Evolutionary conservation across 2,797 vertebrate species (phyloP).

Genomic region (Acanthornis magna): DNA sequence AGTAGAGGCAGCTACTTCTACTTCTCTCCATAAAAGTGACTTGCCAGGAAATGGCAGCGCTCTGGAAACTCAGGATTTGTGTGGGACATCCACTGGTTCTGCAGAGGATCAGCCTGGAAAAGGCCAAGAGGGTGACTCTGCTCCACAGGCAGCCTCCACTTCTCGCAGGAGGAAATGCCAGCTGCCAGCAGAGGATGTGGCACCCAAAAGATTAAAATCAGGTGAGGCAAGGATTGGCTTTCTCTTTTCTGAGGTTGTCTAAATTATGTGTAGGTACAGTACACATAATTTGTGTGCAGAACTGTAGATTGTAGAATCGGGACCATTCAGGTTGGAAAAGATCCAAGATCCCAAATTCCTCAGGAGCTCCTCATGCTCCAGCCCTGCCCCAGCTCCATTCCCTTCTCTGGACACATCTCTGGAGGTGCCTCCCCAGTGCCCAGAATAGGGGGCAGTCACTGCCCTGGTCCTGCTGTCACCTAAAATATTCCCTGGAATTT

Average conservation of each 20-base stretch:
- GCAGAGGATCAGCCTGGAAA: neutral
- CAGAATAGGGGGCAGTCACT: neutral
- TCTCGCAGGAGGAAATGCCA: neutral
- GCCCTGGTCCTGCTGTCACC: neutral
- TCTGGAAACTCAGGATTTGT: neutral
- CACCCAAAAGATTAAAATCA: conserved; percentile 12
- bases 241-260: neutral
- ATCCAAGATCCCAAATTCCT: neutral
- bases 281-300: neutral
- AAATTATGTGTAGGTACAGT: too few species aligned
- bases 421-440: neutral
- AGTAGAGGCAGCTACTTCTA: neutral
- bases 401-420: neutral
- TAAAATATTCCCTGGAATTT: neutral
- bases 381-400: neutral
- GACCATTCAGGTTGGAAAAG: neutral
- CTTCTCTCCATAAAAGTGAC: neutral
- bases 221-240: conserved; percentile 17
- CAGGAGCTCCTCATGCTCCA: neutral
- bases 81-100: neutral
- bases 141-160: neutral
- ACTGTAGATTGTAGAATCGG: neutral
- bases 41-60: neutral
- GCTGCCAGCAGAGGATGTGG: neutral
- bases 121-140: neutral